Evolutionary conservation across 2,797 vertebrate species (phyloP).

Genomic region (Protosalanx chinensis): DNA sequence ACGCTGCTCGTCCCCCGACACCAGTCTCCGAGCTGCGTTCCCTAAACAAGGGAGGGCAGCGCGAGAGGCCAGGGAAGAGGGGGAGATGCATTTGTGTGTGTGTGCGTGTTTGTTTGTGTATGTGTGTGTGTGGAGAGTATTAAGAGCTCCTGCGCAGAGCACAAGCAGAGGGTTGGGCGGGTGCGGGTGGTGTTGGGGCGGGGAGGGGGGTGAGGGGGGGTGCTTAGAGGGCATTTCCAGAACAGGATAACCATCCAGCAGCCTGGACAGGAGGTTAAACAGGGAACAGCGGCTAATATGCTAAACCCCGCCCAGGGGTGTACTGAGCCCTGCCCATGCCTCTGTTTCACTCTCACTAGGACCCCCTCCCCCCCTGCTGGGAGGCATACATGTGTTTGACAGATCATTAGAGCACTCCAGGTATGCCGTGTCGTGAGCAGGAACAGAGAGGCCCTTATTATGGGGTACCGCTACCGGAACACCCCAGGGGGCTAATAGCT

Average conservation of each 20-base stretch:
- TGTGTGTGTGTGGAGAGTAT: constrained; percentile 30
- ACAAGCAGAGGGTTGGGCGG: neutral
- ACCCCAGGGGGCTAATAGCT: constrained; percentile 5
- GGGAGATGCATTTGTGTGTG: constrained; percentile 28
- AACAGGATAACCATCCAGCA: constrained; percentile 46
- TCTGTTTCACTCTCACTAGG: neutral
- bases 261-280: constrained; percentile 42
- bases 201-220: neutral
- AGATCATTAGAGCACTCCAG: constrained; percentile 4
- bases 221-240: constrained; percentile 61
- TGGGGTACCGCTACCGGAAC: neutral
- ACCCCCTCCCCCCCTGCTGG: neutral
- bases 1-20: constrained; percentile 11
- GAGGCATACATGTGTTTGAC: neutral
- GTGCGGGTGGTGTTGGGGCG: neutral
- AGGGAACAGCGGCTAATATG: constrained; percentile 29
- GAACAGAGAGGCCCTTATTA: neutral
- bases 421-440: neutral
- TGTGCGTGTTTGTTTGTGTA: constrained; percentile 23
- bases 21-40: neutral
- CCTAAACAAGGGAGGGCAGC: neutral
- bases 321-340: neutral
- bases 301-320: constrained; percentile 5
- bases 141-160: constrained; percentile 40
- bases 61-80: constrained; percentile 10